phyloP scores from a whole-genome alignment of 2,113 vertebrate genomes.

The Oostethus manadensis region DNA sequence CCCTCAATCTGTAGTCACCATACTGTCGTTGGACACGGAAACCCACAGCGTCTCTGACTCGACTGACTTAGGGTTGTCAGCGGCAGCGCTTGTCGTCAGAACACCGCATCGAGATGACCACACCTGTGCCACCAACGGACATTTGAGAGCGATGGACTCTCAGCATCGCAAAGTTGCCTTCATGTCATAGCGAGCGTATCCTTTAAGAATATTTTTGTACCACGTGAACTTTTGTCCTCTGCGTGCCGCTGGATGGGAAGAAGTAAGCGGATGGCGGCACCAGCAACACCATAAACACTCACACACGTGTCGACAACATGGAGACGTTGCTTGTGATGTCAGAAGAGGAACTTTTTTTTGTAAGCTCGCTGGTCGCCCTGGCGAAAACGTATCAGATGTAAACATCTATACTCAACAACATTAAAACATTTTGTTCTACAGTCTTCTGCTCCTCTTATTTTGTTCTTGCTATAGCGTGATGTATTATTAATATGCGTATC shows the following conservation, averaged over 20 bases:
- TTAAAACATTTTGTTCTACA: background rate
- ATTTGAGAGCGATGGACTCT: conserved; percentile 38
- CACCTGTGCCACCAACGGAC: conserved; percentile 68
- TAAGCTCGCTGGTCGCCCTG: background rate
- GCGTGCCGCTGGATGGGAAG: background rate
- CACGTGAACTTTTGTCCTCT: background rate
- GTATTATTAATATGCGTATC: too few species aligned
- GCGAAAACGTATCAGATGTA: background rate
- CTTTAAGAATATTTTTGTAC: background rate
- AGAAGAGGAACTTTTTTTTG: background rate
- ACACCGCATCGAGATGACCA: conserved; percentile 43
- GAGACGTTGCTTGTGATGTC: background rate
- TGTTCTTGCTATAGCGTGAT: too few species aligned
- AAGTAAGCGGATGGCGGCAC: background rate
- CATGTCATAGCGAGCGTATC: conserved; percentile 61
- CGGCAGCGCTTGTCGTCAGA: background rate
- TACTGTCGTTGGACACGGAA: conserved; percentile 75
- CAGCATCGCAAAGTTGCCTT: conserved; percentile 68
- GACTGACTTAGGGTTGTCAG: background rate
- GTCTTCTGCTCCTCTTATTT: too few species aligned
- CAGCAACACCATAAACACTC: background rate
- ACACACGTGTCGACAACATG: background rate
- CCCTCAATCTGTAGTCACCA: conserved; percentile 79
- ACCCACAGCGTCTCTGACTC: conserved; percentile 59
- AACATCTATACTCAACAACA: background rate